Evolutionary conservation across 2,888 invertebrate species (phyloP).

Genomic region (Platycheirus rosarum): DNA sequence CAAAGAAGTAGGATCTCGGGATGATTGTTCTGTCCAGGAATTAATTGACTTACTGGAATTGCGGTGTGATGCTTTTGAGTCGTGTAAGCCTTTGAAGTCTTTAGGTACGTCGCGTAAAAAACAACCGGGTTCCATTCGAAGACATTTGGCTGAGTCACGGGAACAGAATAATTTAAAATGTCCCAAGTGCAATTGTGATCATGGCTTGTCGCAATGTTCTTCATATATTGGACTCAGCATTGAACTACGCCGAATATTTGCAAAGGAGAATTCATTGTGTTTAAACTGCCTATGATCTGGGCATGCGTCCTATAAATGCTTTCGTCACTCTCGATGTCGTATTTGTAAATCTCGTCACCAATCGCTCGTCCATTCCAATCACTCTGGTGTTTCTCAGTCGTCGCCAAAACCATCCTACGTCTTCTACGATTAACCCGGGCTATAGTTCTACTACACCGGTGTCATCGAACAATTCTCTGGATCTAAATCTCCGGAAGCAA

Average conservation of each 20-base stretch:
- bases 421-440: not conserved
- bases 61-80: conserved; percentile 31
- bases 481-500: not conserved
- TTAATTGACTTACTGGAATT: conserved; percentile 9
- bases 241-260: not conserved
- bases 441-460: no score
- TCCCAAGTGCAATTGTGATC: not conserved
- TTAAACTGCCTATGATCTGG: not conserved
- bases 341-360: not conserved
- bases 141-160: not conserved
- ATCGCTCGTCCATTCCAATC: not conserved
- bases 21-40: conserved; percentile 16
- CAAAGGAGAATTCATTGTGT: not conserved
- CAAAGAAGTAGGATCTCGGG: conserved; percentile 10
- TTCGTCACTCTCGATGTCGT: not conserved
- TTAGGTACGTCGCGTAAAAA: not conserved
- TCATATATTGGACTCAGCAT: conserved; percentile 1
- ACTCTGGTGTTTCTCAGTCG: not conserved
- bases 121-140: no score
- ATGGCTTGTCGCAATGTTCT: conserved; percentile 12
- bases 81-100: conserved; percentile 11
- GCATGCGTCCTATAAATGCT: not conserved
- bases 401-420: not conserved
- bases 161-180: not conserved
- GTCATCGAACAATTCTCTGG: not conserved